Conservation (phyloP, 2,797 vertebrate genomes). For the Botia almorhae region DNA sequence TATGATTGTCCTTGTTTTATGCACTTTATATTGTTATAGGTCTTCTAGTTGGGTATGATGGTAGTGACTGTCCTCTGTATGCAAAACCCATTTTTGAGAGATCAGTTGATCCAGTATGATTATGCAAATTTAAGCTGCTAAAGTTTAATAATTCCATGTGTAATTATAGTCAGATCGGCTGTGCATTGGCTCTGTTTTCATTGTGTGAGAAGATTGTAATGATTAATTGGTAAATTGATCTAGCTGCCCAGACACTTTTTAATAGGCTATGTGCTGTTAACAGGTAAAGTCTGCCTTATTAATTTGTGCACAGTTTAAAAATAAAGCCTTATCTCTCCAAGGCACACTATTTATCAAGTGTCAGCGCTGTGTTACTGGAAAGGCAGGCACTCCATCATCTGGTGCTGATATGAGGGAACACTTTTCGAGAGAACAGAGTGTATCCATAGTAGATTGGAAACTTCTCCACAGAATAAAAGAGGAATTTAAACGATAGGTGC, state of each 20-base stretch:
- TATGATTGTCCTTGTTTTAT: neutral
- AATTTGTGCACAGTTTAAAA: conserved; percentile 1
- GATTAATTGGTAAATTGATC: neutral
- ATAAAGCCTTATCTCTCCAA: conserved; percentile 8
- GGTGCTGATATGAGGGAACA: conserved; percentile 13
- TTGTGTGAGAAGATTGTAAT: neutral
- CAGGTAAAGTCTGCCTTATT: neutral
- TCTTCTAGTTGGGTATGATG: too few relatives aligned
- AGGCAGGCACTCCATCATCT: conserved; percentile 26
- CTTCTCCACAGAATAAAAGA: conserved; percentile 7
- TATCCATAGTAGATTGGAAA: conserved; percentile 16
- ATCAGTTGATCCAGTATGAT: neutral
- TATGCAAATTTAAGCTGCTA: neutral
- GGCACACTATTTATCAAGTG: conserved; percentile 1
- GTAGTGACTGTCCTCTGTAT: neutral
- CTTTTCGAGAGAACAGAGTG: conserved; percentile 9
- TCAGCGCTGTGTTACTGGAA: neutral
- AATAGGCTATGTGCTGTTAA: neutral
- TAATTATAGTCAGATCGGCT: neutral
- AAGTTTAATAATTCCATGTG: neutral
- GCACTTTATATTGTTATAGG: neutral
- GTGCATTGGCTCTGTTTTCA: neutral
- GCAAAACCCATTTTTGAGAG: neutral
- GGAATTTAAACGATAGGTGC: neutral
- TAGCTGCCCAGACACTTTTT: neutral